These are phyloP conservation scores for Toxonevra muliebris DNA, from an alignment of 2,888 invertebrate genomes.

Conservation along the genomic window DNA sequence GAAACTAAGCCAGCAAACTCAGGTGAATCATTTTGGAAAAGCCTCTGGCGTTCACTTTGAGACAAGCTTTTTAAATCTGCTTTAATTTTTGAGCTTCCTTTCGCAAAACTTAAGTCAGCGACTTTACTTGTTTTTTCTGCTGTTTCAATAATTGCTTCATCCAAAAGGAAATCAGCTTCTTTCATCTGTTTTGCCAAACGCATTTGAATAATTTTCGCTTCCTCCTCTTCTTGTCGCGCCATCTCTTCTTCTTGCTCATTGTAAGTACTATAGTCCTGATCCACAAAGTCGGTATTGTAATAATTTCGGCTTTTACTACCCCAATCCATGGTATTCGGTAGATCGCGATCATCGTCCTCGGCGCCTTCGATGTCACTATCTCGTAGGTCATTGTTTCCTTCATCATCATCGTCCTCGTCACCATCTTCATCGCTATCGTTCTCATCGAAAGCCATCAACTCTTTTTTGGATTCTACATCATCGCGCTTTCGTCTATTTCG, in stretches of 20 bases:
- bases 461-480: slow-evolving; percentile 69
- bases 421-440: slow-evolving; percentile 52
- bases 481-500: slow-evolving; percentile 65
- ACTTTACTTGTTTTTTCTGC: background rate
- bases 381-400: slow-evolving; percentile 67
- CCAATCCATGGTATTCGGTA: slow-evolving; percentile 88
- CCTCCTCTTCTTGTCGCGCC: slow-evolving; percentile 83
- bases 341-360: slow-evolving; percentile 67
- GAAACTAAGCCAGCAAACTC: slow-evolving; percentile 82
- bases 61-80: slow-evolving; percentile 80
- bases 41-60: slow-evolving; percentile 77
- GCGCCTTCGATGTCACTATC: slow-evolving; percentile 83
- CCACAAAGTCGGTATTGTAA: slow-evolving; percentile 89
- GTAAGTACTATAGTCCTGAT: slow-evolving; percentile 75
- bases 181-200: slow-evolving; percentile 79
- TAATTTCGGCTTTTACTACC: slow-evolving; percentile 81
- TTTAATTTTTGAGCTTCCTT: slow-evolving; percentile 68
- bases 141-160: slow-evolving; percentile 48
- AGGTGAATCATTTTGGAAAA: slow-evolving; percentile 86
- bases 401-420: slow-evolving; percentile 63
- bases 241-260: slow-evolving; percentile 72
- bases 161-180: slow-evolving; percentile 78
- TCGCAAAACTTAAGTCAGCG: slow-evolving; percentile 31
- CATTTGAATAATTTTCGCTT: slow-evolving; percentile 82
- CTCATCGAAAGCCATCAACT: slow-evolving; percentile 71